These are phyloP conservation scores for Sinocyclocheilus rhinocerous DNA, from an alignment of 2,113 vertebrate species.

Conservation along the genomic window DNA sequence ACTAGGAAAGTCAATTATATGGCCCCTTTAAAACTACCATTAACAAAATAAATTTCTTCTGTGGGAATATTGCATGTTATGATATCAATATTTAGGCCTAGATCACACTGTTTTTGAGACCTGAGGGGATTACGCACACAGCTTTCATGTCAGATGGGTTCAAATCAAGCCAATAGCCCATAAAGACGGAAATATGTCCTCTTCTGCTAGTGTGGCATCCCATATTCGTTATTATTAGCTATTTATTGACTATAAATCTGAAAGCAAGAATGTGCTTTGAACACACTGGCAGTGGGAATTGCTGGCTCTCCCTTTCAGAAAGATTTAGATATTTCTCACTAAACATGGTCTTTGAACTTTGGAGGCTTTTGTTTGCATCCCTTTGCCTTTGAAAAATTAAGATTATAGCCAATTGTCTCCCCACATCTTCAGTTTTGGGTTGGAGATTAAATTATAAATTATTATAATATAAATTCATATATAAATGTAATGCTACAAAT, in stretches of 20 bases:
- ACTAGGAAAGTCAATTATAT: not conserved
- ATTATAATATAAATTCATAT: no score
- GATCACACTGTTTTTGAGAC: not conserved
- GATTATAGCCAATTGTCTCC: not conserved
- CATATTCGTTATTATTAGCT: not conserved
- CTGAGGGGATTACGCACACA: not conserved
- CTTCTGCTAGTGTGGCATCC: constrained; percentile 4
- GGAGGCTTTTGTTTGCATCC: not conserved
- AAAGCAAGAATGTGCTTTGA: not conserved
- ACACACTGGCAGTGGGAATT: not conserved
- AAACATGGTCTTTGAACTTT: constrained; percentile 20
- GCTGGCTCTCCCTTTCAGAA: not conserved
- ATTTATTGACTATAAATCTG: not conserved
- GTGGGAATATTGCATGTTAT: not conserved
- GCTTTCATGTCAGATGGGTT: not conserved
- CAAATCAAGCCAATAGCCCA: not conserved
- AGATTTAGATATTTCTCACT: not conserved
- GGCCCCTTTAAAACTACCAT: not conserved
- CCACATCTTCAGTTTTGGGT: not conserved
- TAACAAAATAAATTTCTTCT: not conserved
- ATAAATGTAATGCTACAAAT: not conserved
- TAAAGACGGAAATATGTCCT: not conserved
- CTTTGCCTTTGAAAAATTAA: not conserved
- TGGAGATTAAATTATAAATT: not conserved
- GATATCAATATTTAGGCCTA: not conserved